Conservation (phyloP, 2,888 invertebrate genomes). For the Thereva unica region DNA sequence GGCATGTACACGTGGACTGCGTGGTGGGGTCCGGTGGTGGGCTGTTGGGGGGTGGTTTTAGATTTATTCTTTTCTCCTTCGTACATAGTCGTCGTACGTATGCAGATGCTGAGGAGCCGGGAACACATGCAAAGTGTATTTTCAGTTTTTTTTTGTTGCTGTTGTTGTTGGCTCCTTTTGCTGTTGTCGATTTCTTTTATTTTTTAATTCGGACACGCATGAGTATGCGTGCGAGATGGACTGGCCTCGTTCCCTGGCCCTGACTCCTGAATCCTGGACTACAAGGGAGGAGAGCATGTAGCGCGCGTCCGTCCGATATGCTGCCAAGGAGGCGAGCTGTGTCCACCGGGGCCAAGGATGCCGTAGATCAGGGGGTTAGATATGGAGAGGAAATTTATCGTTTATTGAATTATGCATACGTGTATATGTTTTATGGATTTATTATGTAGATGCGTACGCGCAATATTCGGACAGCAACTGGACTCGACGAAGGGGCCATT, state of each 20-base stretch:
- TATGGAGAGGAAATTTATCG: constrained; percentile 38
- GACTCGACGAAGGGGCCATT: constrained; percentile 21
- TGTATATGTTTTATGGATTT: constrained; percentile 43
- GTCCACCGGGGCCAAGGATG: neutral
- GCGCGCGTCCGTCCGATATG: neutral
- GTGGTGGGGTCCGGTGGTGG: constrained; percentile 10
- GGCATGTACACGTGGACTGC: constrained; percentile 10
- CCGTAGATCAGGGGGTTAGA: constrained; percentile 20
- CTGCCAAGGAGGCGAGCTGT: neutral
- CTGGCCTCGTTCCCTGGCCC: neutral
- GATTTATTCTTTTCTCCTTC: constrained; percentile 14
- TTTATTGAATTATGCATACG: constrained; percentile 44
- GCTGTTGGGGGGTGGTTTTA: neutral
- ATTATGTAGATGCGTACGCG: constrained; percentile 43
- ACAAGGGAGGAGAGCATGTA: constrained; percentile 15
- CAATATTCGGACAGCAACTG: constrained; percentile 38
- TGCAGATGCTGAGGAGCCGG: constrained; percentile 19
- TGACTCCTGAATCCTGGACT: neutral
- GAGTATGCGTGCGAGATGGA: constrained; percentile 23
- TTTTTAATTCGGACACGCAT: constrained; percentile 30
- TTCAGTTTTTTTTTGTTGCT: constrained; percentile 6
- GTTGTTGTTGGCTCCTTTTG: neutral
- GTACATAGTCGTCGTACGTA: neutral
- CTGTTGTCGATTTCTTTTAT: constrained; percentile 17
- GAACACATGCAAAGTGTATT: constrained; percentile 31